Conservation (phyloP, 2,113 vertebrate genomes). For the Hemiprocne comata region DNA sequence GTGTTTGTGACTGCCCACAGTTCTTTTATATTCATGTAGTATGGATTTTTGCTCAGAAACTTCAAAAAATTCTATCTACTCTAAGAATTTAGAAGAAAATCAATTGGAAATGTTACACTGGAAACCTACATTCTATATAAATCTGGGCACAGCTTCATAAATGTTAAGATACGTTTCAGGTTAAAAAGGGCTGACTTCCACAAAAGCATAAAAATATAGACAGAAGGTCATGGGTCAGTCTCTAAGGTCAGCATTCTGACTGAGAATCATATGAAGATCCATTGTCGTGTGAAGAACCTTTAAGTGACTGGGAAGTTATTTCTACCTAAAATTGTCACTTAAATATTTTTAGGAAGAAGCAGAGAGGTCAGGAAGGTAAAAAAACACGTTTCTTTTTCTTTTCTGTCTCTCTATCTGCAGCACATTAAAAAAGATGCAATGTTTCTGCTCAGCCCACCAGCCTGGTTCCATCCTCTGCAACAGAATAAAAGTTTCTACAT, state of each 20-base stretch:
- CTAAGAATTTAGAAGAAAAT: background rate
- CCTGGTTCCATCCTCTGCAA: background rate
- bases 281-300: background rate
- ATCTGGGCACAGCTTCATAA: background rate
- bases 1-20: background rate
- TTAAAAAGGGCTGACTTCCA: background rate
- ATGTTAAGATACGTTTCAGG: background rate
- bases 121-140: background rate
- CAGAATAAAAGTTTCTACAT: background rate
- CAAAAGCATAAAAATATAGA: background rate
- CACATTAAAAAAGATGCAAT: background rate
- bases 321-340: constrained; percentile 16
- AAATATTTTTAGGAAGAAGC: background rate
- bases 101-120: background rate
- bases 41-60: background rate
- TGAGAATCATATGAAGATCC: background rate
- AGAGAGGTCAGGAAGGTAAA: constrained; percentile 10
- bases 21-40: background rate
- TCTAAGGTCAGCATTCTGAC: background rate
- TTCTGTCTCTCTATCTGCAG: background rate
- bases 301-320: background rate
- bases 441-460: background rate
- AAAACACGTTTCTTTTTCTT: background rate
- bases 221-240: background rate
- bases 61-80: background rate